Base-by-base conservation (phyloP, 2,797 vertebrate species). In the Saxicola maurus region DNA sequence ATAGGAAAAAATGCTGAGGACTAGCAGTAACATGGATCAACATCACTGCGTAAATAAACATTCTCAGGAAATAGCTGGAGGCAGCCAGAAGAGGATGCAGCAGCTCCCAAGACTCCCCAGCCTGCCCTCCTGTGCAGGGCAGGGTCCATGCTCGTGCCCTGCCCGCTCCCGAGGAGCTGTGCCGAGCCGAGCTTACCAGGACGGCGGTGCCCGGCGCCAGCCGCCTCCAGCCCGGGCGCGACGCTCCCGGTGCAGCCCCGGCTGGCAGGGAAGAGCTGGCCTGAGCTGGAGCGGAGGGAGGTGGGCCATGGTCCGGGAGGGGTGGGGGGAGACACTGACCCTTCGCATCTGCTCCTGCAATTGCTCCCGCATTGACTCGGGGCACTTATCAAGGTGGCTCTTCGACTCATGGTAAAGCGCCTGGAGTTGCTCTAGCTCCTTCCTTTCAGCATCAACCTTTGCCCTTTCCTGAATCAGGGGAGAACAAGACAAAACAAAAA, bases 301-400 rank as follows among this genome's bases (percentile, higher is more conserved):
- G 57, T 78, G 89, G 95, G 94, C 95, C 96, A 96, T 86, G 96
- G 88, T 93, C 94, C 94, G 6, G 89, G 83, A 87, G 91, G 92
- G 95, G 87, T 89, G 48, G 59, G 88, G 78, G 90, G 55, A 93
- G 86, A 96, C 95, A 99, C 99, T 98, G 98, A 99, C 99, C 99
- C 98, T 97, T 97, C 98, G 98, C 97, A 99, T 98, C 97, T 99
- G 98, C 93, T 99, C 98, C 97, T 98, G 98, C 96, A 99, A 97
- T 97, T 99, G 99, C 97, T 99, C 98, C 96, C 97, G 97, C 97
- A 99, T 96, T 74, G 99, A 98, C 97, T 99, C 99, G 45, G 99
- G 99, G 97, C 99, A 99, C 97, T 99, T 99, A 98, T 98, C 98
- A 93, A 99, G 98, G 98, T 99, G 99, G 97, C 97, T 98, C 98